Evolutionary conservation across 2,797 vertebrate species (phyloP).

Genomic region (Mormyrus proboscirostris): DNA sequence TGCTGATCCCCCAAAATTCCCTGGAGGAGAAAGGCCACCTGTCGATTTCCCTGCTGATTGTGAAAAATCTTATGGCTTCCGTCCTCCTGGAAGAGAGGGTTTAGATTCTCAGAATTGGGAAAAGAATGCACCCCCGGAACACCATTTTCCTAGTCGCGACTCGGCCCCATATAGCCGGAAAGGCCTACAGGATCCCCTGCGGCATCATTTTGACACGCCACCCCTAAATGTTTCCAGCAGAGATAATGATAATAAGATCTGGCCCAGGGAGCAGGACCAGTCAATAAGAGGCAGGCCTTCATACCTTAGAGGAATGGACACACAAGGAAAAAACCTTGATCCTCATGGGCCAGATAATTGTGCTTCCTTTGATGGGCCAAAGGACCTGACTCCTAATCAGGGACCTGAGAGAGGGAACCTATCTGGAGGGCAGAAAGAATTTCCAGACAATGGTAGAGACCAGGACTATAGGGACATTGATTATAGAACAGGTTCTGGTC

Average conservation of each 20-base stretch:
- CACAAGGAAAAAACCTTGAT: constrained; percentile 50
- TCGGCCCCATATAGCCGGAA: constrained; percentile 43
- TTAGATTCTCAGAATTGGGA: constrained; percentile 38
- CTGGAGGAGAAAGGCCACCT: constrained; percentile 44
- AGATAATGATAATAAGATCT: constrained; percentile 57
- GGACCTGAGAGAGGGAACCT: constrained; percentile 45
- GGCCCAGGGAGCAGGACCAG: constrained; percentile 52
- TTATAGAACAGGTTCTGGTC: constrained; percentile 76
- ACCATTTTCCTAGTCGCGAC: constrained; percentile 45
- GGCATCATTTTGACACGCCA: constrained; percentile 40
- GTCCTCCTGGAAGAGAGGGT: constrained; percentile 36
- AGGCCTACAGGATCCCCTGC: constrained; percentile 43
- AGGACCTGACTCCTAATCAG: constrained; percentile 45
- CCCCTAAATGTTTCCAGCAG: constrained; percentile 39
- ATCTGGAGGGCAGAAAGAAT: constrained; percentile 56
- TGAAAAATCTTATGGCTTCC: constrained; percentile 40
- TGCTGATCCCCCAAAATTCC: constrained; percentile 49
- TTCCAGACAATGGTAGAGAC: constrained; percentile 71
- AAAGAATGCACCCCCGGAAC: constrained; percentile 38
- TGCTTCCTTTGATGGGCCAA: constrained; percentile 49
- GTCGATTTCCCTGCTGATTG: constrained; percentile 52
- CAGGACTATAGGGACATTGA: constrained; percentile 95
- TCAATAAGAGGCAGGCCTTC: constrained; percentile 38
- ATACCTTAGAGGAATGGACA: constrained; percentile 31
- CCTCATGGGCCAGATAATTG: constrained; percentile 40